Percentiles rank a stretch among this genome's conserved stretches.
These are phyloP conservation scores for Myrmecobius fasciatus DNA, from an alignment of 2,113 vertebrate species.

Conservation along the genomic window DNA sequence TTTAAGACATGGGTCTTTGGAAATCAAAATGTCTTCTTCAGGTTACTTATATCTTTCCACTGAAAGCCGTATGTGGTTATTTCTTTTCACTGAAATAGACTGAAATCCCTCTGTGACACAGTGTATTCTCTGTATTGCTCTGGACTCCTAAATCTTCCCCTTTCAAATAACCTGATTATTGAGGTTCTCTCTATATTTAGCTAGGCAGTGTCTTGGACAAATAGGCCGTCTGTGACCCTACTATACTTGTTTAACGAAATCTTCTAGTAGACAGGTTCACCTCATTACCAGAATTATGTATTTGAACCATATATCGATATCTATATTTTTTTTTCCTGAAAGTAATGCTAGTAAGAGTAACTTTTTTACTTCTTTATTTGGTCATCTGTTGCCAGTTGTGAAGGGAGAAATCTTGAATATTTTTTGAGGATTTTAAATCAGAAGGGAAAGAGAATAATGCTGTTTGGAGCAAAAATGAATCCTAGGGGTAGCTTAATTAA, in stretches of 20 bases:
- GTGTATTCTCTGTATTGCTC: background rate
- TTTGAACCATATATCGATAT: background rate
- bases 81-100: background rate
- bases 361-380: background rate
- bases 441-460: background rate
- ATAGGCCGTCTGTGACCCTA: background rate
- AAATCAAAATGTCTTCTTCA: background rate
- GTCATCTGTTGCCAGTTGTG: background rate
- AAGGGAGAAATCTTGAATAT: background rate
- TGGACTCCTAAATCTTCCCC: background rate
- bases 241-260: background rate
- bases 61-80: background rate
- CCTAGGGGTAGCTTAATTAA: background rate
- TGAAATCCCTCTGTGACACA: background rate
- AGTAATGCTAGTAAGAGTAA: background rate
- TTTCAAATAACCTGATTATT: background rate
- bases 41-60: background rate
- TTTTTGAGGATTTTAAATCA: background rate
- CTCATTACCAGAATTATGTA: background rate
- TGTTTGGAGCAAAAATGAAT: background rate
- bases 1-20: background rate
- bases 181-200: background rate
- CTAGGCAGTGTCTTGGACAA: background rate
- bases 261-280: background rate
- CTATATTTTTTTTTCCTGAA: background rate